Conservation (phyloP, 1,140 invertebrate genomes). For the Coenobita brevimanus region DNA sequence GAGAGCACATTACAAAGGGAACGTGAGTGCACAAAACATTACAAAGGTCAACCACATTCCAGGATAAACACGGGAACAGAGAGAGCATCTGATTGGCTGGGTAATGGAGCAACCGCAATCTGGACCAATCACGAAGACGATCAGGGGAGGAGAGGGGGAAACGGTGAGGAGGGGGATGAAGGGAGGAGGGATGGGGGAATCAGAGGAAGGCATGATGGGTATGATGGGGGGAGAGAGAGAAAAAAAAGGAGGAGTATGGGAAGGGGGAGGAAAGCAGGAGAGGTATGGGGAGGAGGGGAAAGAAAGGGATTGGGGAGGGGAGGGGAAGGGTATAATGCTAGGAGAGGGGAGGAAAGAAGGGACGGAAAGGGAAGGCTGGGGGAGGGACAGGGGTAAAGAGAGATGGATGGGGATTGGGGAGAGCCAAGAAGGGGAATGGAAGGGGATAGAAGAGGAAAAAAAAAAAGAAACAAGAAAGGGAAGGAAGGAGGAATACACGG, state of each 20-base stretch:
- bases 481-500: not conserved
- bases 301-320: not conserved
- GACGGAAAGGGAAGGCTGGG: not conserved
- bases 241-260: not conserved
- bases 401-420: not conserved
- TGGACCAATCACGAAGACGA: too few relatives aligned
- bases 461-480: not conserved
- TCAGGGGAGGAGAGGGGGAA: too few relatives aligned
- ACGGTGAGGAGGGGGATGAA: not conserved
- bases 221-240: conserved; percentile 6
- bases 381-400: not conserved
- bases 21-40: too few relatives aligned
- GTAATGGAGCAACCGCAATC: too few relatives aligned
- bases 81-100: too few relatives aligned
- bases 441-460: not conserved
- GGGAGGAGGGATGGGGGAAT: not conserved
- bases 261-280: not conserved
- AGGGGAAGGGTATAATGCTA: not conserved
- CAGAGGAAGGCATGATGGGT: not conserved
- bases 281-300: not conserved
- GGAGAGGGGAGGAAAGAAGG: not conserved
- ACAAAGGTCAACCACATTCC: too few relatives aligned
- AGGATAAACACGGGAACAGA: too few relatives aligned
- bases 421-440: not conserved
- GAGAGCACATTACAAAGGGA: too few relatives aligned